Evolutionary conservation across 2,113 vertebrate genomes (phyloP), one percentile per base, ranked within the genome.

Genomic region (Fukomys damarensis): DNA sequence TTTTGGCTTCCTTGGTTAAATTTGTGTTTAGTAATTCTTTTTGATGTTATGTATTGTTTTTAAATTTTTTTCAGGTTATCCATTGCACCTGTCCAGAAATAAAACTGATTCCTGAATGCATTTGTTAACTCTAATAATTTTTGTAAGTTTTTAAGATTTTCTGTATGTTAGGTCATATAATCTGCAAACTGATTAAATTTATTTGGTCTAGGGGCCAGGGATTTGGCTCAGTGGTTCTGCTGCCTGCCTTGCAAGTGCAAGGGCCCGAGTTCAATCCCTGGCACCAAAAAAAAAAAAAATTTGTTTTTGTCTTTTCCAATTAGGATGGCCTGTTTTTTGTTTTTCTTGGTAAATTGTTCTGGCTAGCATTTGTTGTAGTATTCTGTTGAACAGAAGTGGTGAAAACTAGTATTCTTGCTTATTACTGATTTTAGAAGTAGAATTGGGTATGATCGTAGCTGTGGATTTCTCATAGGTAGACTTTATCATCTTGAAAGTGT

Each of bases 31-130:
- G 46, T 49, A 9, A 32, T 63, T 89, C 38, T n/a, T 93, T 87
- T 90, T 93, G 30, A 86, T 93, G 81, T 81, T 65, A 5, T 93
- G 54, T 4, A 77, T 56, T 93, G 19, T 46, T 86, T 87, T 95
- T 54, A 56, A 49, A 52, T 54, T 86, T 90, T 63, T 70, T 90
- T 80, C n/a, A 20, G 32, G 54, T 81, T 91, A 91, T 72, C 72
- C 19, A 49, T 86, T 65, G 26, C 38, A 72, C 26, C 26, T 80
- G 17, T 74, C 58, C 63, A 74, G 76, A 86, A 90, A 86, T 17
- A 66, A 4, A 91, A 19, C 49, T 86, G 58, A 82, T 66, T 82
- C 76, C 61, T 96, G 56, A 91, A 54, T 89, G 84, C 22, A 85
- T 63, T 93, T 89, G 61, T 70, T 89, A 68, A 38, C 70, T 89